Evolutionary conservation across 2,888 invertebrate species (phyloP), one percentile per base, ranked within the genome.

Genomic region (Drosophila subsilvestris): DNA sequence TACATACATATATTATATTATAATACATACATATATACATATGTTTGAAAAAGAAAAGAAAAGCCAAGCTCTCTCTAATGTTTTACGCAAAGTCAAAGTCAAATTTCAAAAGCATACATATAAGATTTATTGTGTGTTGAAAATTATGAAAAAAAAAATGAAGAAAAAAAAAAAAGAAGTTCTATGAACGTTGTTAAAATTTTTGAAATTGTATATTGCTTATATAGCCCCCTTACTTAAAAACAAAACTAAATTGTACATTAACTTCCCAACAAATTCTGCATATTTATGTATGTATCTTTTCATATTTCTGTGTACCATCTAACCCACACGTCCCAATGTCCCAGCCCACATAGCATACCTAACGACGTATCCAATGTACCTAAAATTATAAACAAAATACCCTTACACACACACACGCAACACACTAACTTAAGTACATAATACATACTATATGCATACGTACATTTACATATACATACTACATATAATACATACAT

Each of bases 331-430:
- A 55, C 44, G 50, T 73, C 69, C 72, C 51, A 58, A 47, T 54
- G 55, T 45, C 48, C 49, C 32, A 25, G 25, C 22, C 75, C 63
- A 71, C 59, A 63, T 42, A 74, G 45, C 65, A 84, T 76, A 78
- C 84, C 70, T 73, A 59, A 81, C 73, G 60, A 80, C 68, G 81
- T 84, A 86, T 79, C 86, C 84, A 76, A 84, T 77, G 85, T 82
- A 82, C 81, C 81, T 82, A 61, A 78, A 80, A 66, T 60, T 59
- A 73, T 70, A 60, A 51, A 66, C 54, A 75, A 59, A 61, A 37
- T 37, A 37, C 37, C 37, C 37, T 37, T 50, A 65, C 73, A 65
- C 53, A 56, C 60, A 58, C 65, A 76, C 43, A 74, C 18, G 61
- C 63, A 71, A 71, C 54, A 58, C 71, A 58, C 54, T 54, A 54